phyloP scores from a whole-genome alignment of 30 jellyfish, hydroid and myxozoan species.

The Calvadosia cruxmelitensis region DNA sequence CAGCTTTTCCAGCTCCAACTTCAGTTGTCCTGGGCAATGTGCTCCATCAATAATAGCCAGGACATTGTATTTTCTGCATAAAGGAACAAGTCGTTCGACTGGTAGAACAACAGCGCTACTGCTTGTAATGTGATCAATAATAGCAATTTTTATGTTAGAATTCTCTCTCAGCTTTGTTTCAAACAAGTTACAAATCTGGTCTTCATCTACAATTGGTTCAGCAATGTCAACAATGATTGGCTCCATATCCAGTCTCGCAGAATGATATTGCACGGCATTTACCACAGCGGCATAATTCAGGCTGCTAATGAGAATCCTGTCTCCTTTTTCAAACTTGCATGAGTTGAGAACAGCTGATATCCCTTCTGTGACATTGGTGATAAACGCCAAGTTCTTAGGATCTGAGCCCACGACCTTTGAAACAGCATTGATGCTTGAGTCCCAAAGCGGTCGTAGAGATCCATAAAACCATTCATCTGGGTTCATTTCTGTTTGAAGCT shows the following conservation, averaged over 20 bases:
- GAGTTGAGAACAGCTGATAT: constrained; percentile 33
- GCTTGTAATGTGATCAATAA: constrained; percentile 91
- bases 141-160: constrained; percentile 49
- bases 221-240: constrained; percentile 30
- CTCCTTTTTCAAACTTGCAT: constrained; percentile 3
- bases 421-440: constrained; percentile 34
- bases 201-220: constrained; percentile 57
- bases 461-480: constrained; percentile 69
- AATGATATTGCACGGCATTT: constrained; percentile 48
- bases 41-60: constrained; percentile 92
- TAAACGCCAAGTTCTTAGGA: constrained; percentile 54
- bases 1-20: constrained; percentile 43
- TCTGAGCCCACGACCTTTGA: constrained; percentile 77
- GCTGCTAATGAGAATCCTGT: constrained; percentile 54
- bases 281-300: constrained; percentile 67
- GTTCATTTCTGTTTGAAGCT: constrained; percentile 68
- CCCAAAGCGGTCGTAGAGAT: constrained; percentile 35
- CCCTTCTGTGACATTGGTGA: constrained; percentile 80
- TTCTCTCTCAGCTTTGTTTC: constrained; percentile 20
- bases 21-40: constrained; percentile 98
- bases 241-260: constrained; percentile 41
- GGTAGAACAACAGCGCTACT: constrained; percentile 75
- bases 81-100: constrained; percentile 31
- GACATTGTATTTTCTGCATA: constrained; percentile 60
- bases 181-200: constrained; percentile 24